Evolutionary conservation across 2,888 invertebrate genomes (phyloP).

Genomic region (Amphipoea oculea): DNA sequence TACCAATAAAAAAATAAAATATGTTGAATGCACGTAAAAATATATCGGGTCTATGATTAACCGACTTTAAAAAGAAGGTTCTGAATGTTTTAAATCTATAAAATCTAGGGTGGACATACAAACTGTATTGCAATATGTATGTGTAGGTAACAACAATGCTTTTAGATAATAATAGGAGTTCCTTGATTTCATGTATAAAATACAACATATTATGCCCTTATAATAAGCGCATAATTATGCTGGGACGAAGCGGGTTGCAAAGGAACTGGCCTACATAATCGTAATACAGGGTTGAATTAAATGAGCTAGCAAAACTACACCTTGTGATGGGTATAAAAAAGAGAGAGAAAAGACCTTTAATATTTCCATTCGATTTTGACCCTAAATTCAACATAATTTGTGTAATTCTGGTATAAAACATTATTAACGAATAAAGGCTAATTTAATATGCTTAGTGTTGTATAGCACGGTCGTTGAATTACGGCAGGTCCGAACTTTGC

Average conservation of each 20-base stretch:
- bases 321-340: too few species aligned
- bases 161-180: conserved; percentile 65
- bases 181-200: conserved; percentile 62
- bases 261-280: not conserved
- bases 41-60: not conserved
- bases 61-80: not conserved
- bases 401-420: too few species aligned
- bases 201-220: conserved; percentile 43
- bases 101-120: conserved; percentile 37
- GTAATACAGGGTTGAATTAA: not conserved
- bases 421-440: not conserved
- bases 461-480: not conserved
- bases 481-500: not conserved
- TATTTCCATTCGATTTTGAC: not conserved
- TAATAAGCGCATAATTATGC: conserved; percentile 34
- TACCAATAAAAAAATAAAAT: not conserved
- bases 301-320: not conserved
- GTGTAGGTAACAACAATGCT: conserved; percentile 58
- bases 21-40: not conserved
- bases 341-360: not conserved
- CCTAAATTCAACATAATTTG: not conserved
- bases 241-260: not conserved
- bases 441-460: not conserved
- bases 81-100: not conserved
- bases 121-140: conserved; percentile 61